phyloP scores from a whole-genome alignment of 92 coral and sea anemone genomes.

The Paragorgia papillata region DNA sequence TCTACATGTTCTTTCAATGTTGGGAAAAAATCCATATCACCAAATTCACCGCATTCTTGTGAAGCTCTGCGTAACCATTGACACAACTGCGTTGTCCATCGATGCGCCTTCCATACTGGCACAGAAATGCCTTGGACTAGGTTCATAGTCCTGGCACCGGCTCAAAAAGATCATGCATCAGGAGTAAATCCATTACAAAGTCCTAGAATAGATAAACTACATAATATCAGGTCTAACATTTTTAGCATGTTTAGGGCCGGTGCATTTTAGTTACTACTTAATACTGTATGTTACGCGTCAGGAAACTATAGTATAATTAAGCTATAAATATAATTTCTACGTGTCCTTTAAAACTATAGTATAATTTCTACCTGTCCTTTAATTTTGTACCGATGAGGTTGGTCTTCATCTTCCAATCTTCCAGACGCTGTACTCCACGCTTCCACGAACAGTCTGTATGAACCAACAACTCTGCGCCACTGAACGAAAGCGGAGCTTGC shows the following conservation, averaged over 20 bases:
- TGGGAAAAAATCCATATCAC: slow-evolving; percentile 14
- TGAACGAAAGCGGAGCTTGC: slow-evolving; percentile 31
- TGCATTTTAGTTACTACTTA: too few species aligned
- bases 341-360: background rate
- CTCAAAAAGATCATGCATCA: slow-evolving; percentile 21
- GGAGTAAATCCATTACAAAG: slow-evolving; percentile 17
- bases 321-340: too few species aligned
- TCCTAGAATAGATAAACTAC: background rate
- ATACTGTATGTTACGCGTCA: background rate
- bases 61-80: slow-evolving; percentile 4
- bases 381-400: slow-evolving; percentile 6
- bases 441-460: slow-evolving; percentile 26
- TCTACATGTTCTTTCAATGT: slow-evolving; percentile 2
- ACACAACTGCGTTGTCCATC: background rate
- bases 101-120: background rate
- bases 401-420: slow-evolving; percentile 2
- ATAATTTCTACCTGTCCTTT: slow-evolving; percentile 11
- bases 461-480: slow-evolving; percentile 13
- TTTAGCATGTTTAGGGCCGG: too few species aligned
- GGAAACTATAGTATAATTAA: background rate
- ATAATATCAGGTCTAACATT: too few species aligned
- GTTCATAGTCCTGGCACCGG: slow-evolving; percentile 1
- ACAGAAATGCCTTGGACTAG: background rate
- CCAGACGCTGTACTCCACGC: slow-evolving; percentile 10
- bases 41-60: background rate